A percentile compares a stretch with the other conserved stretches of the same genome.
Evolutionary conservation across 2,888 invertebrate species (phyloP).

Genomic region (Drosophila demipolita): DNA sequence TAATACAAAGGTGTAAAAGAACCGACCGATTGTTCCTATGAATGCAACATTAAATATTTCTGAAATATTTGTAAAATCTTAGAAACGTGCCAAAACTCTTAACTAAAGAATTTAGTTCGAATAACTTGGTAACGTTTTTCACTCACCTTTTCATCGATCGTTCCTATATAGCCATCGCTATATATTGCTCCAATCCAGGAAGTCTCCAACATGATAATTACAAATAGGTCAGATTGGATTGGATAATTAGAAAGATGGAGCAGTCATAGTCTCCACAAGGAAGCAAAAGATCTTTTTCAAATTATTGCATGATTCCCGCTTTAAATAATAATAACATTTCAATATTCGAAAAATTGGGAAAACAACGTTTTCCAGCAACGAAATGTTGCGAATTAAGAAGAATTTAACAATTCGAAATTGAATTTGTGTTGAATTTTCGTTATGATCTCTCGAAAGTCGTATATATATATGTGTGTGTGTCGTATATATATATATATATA

Average conservation of each 20-base stretch:
- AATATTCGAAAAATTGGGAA: background rate
- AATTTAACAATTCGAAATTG: constrained; percentile 4
- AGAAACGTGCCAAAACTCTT: background rate
- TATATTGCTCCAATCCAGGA: background rate
- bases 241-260: background rate
- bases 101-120: background rate
- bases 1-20: background rate
- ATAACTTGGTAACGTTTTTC: background rate
- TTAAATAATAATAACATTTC: background rate
- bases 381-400: background rate
- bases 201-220: background rate
- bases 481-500: background rate
- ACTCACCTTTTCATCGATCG: background rate
- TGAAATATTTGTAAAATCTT: background rate
- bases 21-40: constrained; percentile 2
- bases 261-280: background rate
- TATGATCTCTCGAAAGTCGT: constrained; percentile 47
- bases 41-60: background rate
- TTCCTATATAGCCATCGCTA: background rate
- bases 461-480: background rate
- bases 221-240: background rate
- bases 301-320: background rate
- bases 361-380: background rate
- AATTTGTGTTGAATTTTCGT: constrained; percentile 24
- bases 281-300: background rate